Conservation (phyloP, 2,888 invertebrate species). For the Hofmannophila pseudospretella region DNA sequence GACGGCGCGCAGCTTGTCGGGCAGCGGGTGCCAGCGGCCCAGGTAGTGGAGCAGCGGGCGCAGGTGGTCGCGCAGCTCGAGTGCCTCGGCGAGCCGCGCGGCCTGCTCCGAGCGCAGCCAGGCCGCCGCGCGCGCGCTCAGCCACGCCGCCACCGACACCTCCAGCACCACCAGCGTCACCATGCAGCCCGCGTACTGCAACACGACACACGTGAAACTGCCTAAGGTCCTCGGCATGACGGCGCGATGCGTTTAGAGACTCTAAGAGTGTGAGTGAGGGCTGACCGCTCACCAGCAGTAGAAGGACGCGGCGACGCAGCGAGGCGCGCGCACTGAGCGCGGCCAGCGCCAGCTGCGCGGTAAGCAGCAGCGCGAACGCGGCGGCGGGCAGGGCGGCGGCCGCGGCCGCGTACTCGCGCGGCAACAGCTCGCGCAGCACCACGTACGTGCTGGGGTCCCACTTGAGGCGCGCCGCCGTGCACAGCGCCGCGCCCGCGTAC, state of each 20-base stretch:
- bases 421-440: constrained; percentile 39
- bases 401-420: constrained; percentile 35
- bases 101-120: constrained; percentile 22
- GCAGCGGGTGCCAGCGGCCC: constrained; percentile 34
- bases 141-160: constrained; percentile 29
- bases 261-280: no score
- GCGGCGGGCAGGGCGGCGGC: constrained; percentile 22
- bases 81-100: constrained; percentile 21
- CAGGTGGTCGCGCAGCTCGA: constrained; percentile 31
- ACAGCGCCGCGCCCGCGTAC: constrained; percentile 47
- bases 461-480: constrained; percentile 53
- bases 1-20: constrained; percentile 27
- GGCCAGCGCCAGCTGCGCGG: constrained; percentile 22
- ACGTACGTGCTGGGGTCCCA: constrained; percentile 63
- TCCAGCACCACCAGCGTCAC: constrained; percentile 21
- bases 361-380: constrained; percentile 29
- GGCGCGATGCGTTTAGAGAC: no score
- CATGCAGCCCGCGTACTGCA: constrained; percentile 33
- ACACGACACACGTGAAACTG: no score
- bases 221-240: no score
- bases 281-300: constrained; percentile 23
- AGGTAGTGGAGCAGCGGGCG: constrained; percentile 31
- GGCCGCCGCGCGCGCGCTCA: constrained; percentile 25
- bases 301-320: constrained; percentile 8
- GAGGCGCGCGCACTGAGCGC: constrained; percentile 20